Evolutionary conservation across 2,113 vertebrate species (phyloP), one percentile per base, ranked within the genome.

Genomic region (Ranitomeya imitator): DNA sequence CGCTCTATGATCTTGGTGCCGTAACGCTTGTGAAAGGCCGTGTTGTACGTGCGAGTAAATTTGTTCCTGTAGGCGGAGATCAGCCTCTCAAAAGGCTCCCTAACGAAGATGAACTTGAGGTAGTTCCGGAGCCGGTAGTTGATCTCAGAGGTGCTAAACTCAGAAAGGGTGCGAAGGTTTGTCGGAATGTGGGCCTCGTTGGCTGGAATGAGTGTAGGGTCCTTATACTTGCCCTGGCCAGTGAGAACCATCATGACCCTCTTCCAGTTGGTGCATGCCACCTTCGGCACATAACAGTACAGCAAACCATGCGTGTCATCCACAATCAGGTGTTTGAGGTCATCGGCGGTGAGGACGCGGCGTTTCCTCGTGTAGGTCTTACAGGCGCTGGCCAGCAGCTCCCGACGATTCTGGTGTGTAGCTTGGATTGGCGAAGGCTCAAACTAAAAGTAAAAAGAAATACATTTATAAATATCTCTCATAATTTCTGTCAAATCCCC

Each of bases 221-320:
- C 96, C 7, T 26, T 92, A 76, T 91, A 93, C 69, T 94, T 93
- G n/a, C 95, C 95, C 0, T 92, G 94, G 0, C 96, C 95, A 0
- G 96, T 97, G 91, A 98, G 94, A 15, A 97, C 96, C 96, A 98
- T 97, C 92, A 99, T 95, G 60, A 98, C 96, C 0, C 98, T 93
- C 93, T 99, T 98, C 98, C 98, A 99, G 94, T 98, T 98, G 90
- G 97, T 98, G 92, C 97, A 98, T 81, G 97, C 97, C 91, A 97
- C 97, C 91, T 98, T 98, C 90, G 97, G 97, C 73, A 99, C 97
- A 0, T 98, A 98, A 93, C 97, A 98, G 93, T 99, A 99, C 7
- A 99, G 95, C 85, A 99, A 89, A 80, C 96, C 94, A 0, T 97
- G 97, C 0, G 93, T 90, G 88, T 98, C 97, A 0, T 99, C 97